Base-by-base conservation (phyloP, 2,888 invertebrate genomes). In the Osedax frankpressi region DNA sequence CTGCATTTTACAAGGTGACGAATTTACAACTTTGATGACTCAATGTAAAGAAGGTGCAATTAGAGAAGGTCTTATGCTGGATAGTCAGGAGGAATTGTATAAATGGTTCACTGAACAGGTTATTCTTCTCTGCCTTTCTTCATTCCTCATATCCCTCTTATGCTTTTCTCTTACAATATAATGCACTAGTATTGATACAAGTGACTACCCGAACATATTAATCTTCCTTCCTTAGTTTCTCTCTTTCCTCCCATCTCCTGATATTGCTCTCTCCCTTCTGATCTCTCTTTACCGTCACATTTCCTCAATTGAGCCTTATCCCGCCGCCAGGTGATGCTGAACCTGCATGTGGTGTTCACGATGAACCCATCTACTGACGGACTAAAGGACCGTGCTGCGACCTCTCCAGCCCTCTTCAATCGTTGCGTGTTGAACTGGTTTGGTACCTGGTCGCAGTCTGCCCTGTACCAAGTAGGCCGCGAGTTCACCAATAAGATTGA, bases 331-430 rank as follows among this genome's bases (percentile, higher is more conserved):
- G 96, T 98, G 59, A 98, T 98, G 94, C 90, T 92, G 76, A 99
- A 99, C 85, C 88, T 99, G 70, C 98, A 99, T 86, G 98, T 99
- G 11, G 98, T 99, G 67, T 99, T 99, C 86, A 99, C 98, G 0
- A 99, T 99, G 98, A 99, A 99, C 86, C 98, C 98, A 6, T 95
- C 94, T 0, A 93, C 95, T 0, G 96, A 98, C 82, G 98, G 97
- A 0, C 88, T 99, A 65, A 96, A 98, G 85, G 97, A 97, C 86
- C 89, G 97, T 76, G 98, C 98, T 0, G 94, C 98, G 11, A 99
- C 98, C 0, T 98, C 98, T 2, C 98, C 98, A 30, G 98, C 98
- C 2, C 87, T 98, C 74, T 98, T 98, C 88, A 99, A 98, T 87
- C 84, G 86, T 85, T 98, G 97, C 85, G 97, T 98, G 14, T 88